A percentile compares a stretch with the other conserved stretches of the same genome.
Evolutionary conservation across 2,797 vertebrate genomes (phyloP).

Genomic region (Neostethus bicornis): DNA sequence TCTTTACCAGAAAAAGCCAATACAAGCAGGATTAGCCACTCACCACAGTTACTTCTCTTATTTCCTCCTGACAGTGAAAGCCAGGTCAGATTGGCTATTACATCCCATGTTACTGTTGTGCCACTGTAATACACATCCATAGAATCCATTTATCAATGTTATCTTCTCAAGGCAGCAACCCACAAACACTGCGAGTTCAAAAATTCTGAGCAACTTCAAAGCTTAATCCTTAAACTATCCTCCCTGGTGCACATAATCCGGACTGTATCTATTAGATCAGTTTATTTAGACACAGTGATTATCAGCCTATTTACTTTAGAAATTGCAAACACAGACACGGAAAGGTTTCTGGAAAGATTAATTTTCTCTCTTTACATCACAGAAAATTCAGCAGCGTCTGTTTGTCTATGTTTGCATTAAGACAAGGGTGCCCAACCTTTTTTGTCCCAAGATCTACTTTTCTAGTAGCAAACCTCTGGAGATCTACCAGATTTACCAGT

Average conservation of each 20-base stretch:
- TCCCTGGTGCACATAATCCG: neutral
- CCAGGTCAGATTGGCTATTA: constrained; percentile 32
- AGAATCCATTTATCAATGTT: constrained; percentile 9
- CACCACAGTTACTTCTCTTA: neutral
- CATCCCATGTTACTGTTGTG: constrained; percentile 9
- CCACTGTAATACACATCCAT: constrained; percentile 24
- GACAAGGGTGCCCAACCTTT: too few relatives aligned
- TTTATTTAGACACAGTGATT: neutral
- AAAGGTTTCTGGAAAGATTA: neutral
- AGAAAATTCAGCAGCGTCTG: too few relatives aligned
- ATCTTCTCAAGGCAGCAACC: neutral
- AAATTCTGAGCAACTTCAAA: constrained; percentile 1
- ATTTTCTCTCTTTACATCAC: neutral
- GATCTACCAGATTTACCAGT: too few relatives aligned
- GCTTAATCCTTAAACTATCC: neutral
- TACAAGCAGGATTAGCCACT: neutral
- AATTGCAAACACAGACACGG: neutral
- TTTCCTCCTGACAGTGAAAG: constrained; percentile 5
- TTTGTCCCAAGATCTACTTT: too few relatives aligned
- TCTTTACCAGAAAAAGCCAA: constrained; percentile 6
- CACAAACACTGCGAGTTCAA: constrained; percentile 3
- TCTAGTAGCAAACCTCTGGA: too few relatives aligned
- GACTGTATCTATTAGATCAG: neutral
- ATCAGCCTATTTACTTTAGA: constrained; percentile 1
- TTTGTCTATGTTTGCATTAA: too few relatives aligned